Percentiles rank a stretch among this genome's conserved stretches.
These are phyloP conservation scores for Etheostoma perlongum DNA, from an alignment of 2,797 vertebrate genomes.

Conservation along the genomic window DNA sequence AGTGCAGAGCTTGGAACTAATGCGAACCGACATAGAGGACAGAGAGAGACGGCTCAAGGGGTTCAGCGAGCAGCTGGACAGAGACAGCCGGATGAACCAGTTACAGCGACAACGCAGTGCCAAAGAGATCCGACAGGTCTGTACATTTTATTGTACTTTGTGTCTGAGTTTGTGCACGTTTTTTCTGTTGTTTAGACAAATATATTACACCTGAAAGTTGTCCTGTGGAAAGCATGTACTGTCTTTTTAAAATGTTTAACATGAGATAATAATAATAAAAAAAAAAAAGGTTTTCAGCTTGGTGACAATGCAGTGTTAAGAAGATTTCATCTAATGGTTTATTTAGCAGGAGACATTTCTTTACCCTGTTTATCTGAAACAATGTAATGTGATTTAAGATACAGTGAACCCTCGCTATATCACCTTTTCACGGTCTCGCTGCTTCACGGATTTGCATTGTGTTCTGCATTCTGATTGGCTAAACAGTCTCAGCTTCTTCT, in stretches of 20 bases:
- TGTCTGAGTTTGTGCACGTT: background rate
- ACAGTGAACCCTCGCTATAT: too few species aligned
- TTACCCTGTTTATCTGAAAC: background rate
- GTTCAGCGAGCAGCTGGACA: slow-evolving; percentile 75
- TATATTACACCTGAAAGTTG: background rate
- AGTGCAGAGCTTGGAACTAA: slow-evolving; percentile 75
- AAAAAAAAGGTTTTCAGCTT: background rate
- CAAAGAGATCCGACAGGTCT: slow-evolving; percentile 81
- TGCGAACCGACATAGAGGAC: slow-evolving; percentile 75
- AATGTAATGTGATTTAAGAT: too few species aligned
- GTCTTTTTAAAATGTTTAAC: background rate
- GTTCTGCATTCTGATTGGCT: too few species aligned
- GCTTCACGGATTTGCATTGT: too few species aligned
- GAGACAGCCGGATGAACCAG: slow-evolving; percentile 66
- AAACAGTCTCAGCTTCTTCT: too few species aligned
- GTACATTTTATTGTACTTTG: background rate
- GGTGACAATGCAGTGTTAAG: background rate
- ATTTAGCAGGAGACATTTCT: background rate
- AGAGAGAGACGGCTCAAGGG: slow-evolving; percentile 73
- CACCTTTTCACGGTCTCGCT: too few species aligned
- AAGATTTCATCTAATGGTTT: background rate
- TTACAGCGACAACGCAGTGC: slow-evolving; percentile 72
- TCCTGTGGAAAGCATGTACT: background rate
- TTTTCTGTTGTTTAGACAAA: background rate
- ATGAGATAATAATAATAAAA: too few species aligned